Base-by-base conservation (phyloP, 2,888 invertebrate species). In the Odiellus spinosus region DNA sequence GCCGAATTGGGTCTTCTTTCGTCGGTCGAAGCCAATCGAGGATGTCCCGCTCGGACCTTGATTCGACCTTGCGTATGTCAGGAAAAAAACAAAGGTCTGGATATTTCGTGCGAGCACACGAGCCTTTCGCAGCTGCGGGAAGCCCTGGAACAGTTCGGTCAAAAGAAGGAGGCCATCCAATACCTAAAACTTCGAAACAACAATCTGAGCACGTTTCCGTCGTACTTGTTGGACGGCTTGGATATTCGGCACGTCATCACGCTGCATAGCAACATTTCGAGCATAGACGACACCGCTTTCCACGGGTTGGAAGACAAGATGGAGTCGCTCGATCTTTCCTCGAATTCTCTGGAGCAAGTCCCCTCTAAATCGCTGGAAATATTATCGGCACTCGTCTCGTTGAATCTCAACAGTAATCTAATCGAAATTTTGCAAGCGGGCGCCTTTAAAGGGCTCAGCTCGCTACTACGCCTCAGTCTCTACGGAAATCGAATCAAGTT, bases 381-480 rank as follows among this genome's bases (percentile, higher is more conserved):
- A 2, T 49, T 57, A 8, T 40, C 38, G 8, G 42, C 48, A 60
- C 73, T 88, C 52, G 74, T 86, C 53, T 85, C 86, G 56, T 73
- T 90, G 51, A 88, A 87, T 67, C 74, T 88, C 70, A 88, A 87
- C 69, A 83, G 85, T 67, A 90, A 90, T 65, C 74, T 72, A 69
- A 83, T 90, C 59, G 75, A 73, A 41, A 77, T 76, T 45, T 73
- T 90, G 32, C 84, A 83, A 60, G 76, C 76, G 52, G 76, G 76
- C 55, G 87, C 87, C 10, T 88, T 90, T 63, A 78, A 82, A 61
- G 88, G 88, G 0, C 71, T 88, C 57, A 83, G 83, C 61, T 84
- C 86, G 3, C 67, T 88, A 56, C 84, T 87, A 65, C 83, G 87
- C 55, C 73, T 90, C 35, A 84, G 83, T 11, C 69, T 88, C 33